Base-by-base conservation (phyloP, 2,113 vertebrate species). In the Todiramphus chloris region DNA sequence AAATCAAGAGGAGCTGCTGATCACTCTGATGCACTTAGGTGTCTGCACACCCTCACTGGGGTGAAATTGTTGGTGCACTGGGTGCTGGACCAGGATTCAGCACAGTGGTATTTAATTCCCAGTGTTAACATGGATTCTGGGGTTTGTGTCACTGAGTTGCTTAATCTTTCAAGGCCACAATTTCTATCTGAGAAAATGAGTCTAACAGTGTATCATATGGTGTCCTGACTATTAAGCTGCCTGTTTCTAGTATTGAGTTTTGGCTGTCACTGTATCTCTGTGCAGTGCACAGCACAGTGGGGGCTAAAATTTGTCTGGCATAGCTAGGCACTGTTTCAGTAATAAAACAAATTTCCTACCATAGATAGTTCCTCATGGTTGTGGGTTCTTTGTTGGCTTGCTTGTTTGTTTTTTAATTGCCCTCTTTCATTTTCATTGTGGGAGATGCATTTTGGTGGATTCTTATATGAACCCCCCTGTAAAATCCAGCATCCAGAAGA, bases 151-250 rank as follows among this genome's bases (percentile, higher is more conserved):
- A 16, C 16, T 21, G 30, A 48, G 12, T 50, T 53, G 24, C 2
- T 70, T n/a, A 19, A 58, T n/a, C 18, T 74, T 83, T 64, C 6
- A 5, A 39, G 27, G 5, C 8, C 30, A 25, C 11, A 31, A 11
- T 66, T 50, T 77, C 18, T 31, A 20, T 5, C 6, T 16, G 37
- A 81, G 51, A 59, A 86, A 74, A 50, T 11, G 6, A 16, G 10
- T 37, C 59, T 31, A n/a, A 66, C 17, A 20, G 8, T 1, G 2
- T n/a, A 37, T 23, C 0, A 0, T 76, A 9, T 31, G 15, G 31
- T 58, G 50, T 9, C 75, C 46, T 74, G 50, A 31, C n/a, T 72
- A 12, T 0, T 5, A 31, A 59, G 21, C 33, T 77, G 13, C 0
- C 0, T 5, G 9, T 17, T 62, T 11, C 46, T 70, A 30, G 11